Base-by-base conservation (phyloP, 2,888 invertebrate genomes). In the Diarsia rubi region DNA sequence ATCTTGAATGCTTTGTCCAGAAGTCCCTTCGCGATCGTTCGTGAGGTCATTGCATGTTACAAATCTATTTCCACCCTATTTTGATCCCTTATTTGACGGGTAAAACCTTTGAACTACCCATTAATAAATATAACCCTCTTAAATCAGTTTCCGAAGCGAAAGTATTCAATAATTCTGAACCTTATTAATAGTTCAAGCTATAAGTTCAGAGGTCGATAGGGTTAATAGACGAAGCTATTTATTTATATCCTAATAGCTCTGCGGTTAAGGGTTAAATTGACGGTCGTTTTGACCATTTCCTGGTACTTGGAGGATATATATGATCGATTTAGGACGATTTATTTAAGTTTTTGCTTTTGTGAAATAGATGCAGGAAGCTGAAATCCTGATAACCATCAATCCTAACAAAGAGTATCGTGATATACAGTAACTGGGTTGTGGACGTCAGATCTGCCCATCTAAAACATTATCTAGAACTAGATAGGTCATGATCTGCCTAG, bases 131-230 rank as follows among this genome's bases (percentile, higher is more conserved):
- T 73, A 69, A 74, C 71, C 72, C 70, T 63, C 65, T 52, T 69
- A 76, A 85, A 78, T 79, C 72, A 63, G 64, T 73, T 82, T 67
- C 63, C 16, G 62, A 63, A 74, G 72, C 69, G 42, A 76, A 78
- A 67, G 54, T 69, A 59, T 75, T 86, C 64, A 86, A 83, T 81
- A 81, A 83, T 85, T 78, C 84, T n/a, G 60, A 47, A n/a, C 60
- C 52, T 71, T 68, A 81, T 85, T 84, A 76, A 79, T 84, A 84
- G 82, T 79, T 75, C 16, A 81, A 64, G 71, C n/a, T 57, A 27
- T 54, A 64, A 77, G 75, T 71, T 45, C 27, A 27, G n/a, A 79
- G 74, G 67, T 64, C 79, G 52, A 21, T 45, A 31, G 37, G 83
- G 63, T 70, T 68, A 70, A 54, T 64, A 67, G 27, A 6, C 27